phyloP scores from a whole-genome alignment of 2,797 vertebrate genomes.

The Momotus momota region DNA sequence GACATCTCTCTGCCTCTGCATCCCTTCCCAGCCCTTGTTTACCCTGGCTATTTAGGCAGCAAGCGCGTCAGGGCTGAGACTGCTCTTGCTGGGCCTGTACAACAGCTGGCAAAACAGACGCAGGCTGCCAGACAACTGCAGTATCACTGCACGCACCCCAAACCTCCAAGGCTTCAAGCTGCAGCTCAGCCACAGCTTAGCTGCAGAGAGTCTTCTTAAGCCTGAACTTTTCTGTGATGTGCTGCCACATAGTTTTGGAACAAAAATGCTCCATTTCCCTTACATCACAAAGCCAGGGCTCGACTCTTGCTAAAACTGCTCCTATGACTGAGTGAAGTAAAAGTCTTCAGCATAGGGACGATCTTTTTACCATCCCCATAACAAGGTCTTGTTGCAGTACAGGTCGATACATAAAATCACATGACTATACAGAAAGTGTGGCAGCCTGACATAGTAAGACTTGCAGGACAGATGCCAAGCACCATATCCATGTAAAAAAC shows the following conservation, averaged over 20 bases:
- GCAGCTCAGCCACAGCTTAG: background rate
- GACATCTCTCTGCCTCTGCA: constrained; percentile 12
- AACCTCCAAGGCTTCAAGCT: background rate
- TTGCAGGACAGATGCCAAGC: background rate
- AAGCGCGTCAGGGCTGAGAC: background rate
- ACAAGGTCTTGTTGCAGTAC: background rate
- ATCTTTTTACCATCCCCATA: background rate
- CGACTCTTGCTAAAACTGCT: background rate
- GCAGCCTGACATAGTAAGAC: background rate
- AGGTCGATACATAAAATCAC: background rate
- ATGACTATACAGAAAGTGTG: background rate
- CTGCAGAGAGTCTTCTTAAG: background rate
- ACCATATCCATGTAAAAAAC: background rate
- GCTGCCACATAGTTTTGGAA: background rate
- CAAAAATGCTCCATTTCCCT: background rate
- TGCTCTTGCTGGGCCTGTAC: constrained; percentile 23
- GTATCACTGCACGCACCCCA: constrained; percentile 4
- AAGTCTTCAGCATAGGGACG: background rate
- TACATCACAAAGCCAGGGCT: fast-evolving
- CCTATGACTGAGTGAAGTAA: background rate
- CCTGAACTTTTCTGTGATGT: background rate
- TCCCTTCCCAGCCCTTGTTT: constrained; percentile 23
- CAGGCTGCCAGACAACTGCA: constrained; percentile 20
- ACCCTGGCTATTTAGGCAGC: constrained; percentile 55
- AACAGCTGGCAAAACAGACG: constrained; percentile 63